Conservation (phyloP, 2,888 invertebrate genomes). For the Hofmannophila pseudospretella region DNA sequence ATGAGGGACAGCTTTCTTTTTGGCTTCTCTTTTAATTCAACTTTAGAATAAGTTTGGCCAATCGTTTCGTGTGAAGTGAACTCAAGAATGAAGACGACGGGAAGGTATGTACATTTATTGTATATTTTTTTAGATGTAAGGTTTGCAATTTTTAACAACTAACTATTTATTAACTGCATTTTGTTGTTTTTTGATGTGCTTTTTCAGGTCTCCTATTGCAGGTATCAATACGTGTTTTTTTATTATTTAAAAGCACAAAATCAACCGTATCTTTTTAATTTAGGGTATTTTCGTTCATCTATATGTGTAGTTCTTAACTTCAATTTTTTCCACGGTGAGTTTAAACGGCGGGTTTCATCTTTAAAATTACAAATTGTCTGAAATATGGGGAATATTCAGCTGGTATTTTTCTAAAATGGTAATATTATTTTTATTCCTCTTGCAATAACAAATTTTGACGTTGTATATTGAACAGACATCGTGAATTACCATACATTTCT, state of each 20-base stretch:
- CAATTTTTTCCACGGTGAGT: too few species aligned
- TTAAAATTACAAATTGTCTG: too few species aligned
- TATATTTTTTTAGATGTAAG: constrained; percentile 24
- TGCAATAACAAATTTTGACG: too few species aligned
- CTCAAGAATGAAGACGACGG: constrained; percentile 34
- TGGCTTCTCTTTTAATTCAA: constrained; percentile 35
- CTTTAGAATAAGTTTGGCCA: constrained; percentile 67
- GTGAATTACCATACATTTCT: background rate
- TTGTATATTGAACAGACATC: background rate
- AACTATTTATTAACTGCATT: constrained; percentile 43
- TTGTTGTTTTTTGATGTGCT: constrained; percentile 62
- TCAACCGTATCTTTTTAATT: background rate
- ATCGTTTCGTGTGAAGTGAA: constrained; percentile 48
- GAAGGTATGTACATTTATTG: constrained; percentile 72
- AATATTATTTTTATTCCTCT: too few species aligned
- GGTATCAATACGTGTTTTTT: constrained; percentile 75
- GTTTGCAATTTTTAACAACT: constrained; percentile 36
- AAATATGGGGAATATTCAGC: too few species aligned
- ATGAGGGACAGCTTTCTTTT: constrained; percentile 53
- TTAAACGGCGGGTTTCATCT: too few species aligned
- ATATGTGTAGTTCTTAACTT: too few species aligned
- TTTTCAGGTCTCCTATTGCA: constrained; percentile 58
- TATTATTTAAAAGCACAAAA: too few species aligned
- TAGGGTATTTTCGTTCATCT: too few species aligned
- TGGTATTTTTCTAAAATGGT: too few species aligned